Evolutionary conservation across 2,113 vertebrate species (phyloP).

Genomic region (Rhinopomastus cyanomelas): DNA sequence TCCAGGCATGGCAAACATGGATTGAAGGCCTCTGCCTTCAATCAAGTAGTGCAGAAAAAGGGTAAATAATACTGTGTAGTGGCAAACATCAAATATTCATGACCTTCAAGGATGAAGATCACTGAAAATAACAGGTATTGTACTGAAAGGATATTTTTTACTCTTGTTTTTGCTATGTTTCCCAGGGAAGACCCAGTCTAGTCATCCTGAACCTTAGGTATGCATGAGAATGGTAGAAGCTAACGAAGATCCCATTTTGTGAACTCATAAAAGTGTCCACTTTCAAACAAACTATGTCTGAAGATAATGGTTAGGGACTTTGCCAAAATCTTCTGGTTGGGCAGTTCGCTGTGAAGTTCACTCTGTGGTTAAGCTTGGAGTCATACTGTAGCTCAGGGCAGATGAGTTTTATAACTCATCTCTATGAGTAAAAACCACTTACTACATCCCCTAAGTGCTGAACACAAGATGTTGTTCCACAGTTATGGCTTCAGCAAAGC

Average conservation of each 20-base stretch:
- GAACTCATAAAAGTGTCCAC: not conserved
- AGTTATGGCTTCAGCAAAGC: not conserved
- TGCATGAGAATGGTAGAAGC: not conserved
- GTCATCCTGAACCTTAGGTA: not conserved
- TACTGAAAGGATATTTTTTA: not conserved
- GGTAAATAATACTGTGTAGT: not conserved
- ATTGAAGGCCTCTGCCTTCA: no score
- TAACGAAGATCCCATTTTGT: not conserved
- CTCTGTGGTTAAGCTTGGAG: not conserved
- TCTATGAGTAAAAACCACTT: not conserved
- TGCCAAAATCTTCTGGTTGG: not conserved
- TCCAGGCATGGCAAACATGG: not conserved
- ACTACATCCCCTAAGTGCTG: not conserved
- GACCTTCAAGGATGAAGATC: not conserved
- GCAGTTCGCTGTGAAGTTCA: not conserved
- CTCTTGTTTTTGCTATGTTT: not conserved
- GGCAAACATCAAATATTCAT: not conserved
- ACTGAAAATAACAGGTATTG: not conserved
- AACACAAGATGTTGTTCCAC: not conserved
- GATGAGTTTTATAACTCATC: not conserved
- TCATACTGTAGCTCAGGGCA: not conserved
- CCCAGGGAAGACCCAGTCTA: not conserved
- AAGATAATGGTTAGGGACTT: not conserved
- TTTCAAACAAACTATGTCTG: not conserved
- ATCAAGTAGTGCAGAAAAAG: not conserved